These are phyloP conservation scores for Drosophila carrolli DNA, from an alignment of 1,140 invertebrate species.

Conservation along the genomic window DNA sequence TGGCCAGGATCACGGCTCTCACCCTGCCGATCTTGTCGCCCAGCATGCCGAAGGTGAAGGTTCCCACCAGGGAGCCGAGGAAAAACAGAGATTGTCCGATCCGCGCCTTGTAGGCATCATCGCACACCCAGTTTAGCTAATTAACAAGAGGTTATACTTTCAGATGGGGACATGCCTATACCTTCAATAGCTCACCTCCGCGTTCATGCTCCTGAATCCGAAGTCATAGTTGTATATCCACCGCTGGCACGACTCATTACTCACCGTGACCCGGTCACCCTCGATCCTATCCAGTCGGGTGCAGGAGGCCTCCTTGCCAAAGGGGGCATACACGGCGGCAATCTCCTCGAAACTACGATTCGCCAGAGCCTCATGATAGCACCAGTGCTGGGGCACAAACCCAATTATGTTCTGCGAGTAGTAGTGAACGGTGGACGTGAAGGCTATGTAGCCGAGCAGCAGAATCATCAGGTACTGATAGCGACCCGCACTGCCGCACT, in stretches of 20 bases:
- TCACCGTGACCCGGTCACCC: slow-evolving; percentile 47
- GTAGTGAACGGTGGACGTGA: slow-evolving; percentile 86
- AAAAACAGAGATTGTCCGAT: slow-evolving; percentile 87
- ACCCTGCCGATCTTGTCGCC: slow-evolving; percentile 86
- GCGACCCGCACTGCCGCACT: slow-evolving; percentile 87
- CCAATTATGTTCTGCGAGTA: slow-evolving; percentile 86
- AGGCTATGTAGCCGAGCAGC: slow-evolving; percentile 86
- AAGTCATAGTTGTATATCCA: slow-evolving; percentile 86
- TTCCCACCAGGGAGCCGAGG: slow-evolving; percentile 86
- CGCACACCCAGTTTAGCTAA: slow-evolving; percentile 87
- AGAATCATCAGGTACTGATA: slow-evolving; percentile 87
- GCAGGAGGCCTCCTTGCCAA: slow-evolving; percentile 60
- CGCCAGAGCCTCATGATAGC: slow-evolving; percentile 63
- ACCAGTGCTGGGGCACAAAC: slow-evolving; percentile 85
- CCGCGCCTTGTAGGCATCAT: slow-evolving; percentile 86
- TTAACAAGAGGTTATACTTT: background rate
- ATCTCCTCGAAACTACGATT: slow-evolving; percentile 66
- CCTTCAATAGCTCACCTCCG: slow-evolving; percentile 83
- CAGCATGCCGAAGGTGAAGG: slow-evolving; percentile 86
- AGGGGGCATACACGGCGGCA: slow-evolving; percentile 55
- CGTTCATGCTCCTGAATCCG: slow-evolving; percentile 86
- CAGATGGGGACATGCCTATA: accelerated
- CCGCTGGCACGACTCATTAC: slow-evolving; percentile 66
- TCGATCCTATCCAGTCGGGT: slow-evolving; percentile 50
- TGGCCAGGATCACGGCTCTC: slow-evolving; percentile 85